Evolutionary conservation across 2,797 vertebrate species (phyloP), one percentile per base, ranked within the genome.

Genomic region (Anolis apletophallus): DNA sequence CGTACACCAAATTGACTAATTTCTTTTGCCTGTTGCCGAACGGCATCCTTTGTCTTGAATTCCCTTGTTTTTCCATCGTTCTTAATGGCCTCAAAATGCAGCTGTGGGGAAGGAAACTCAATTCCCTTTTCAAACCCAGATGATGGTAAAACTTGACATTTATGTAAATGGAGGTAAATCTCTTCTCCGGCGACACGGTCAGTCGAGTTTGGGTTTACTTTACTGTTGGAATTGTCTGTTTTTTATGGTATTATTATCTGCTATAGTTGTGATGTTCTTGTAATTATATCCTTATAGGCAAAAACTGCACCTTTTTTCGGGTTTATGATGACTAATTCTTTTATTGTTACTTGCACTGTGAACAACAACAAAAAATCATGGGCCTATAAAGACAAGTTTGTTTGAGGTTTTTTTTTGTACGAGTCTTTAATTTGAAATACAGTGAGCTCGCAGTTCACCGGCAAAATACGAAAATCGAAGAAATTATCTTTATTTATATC

Each of bases 281-380:
- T 93, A 93, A 92, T 92, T 92, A 91, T 92, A 92, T 87, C 88
- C 92, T 88, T 90, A 88, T 6, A 46, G 94, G 93, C 94, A 92
- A 91, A n/a, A 90, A 75, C 92, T 90, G 89, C 91, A 91, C 86
- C 85, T 91, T 93, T 78, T 83, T 29, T 59, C 29, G 80, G 92
- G 87, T 94, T 94, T 88, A 90, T 89, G 92, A 92, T 90, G 91
- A 91, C 82, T 93, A 91, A 94, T 90, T 94, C 92, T 93, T 93
- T 94, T 93, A 91, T 91, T 93, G 91, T 90, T 91, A 92, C 57
- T 90, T 84, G 90, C 92, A 94, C 92, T 89, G 91, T 91, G 89
- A 95, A 92, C 94, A 90, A 89, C 46, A 46, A 81, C 91, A 90
- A 90, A 83, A n/a, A 86, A 87, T 89, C 90, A 92, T 89, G 88